Evolutionary conservation across 2,797 vertebrate genomes (phyloP).

Genomic region (Coregonus ussuriensis): DNA sequence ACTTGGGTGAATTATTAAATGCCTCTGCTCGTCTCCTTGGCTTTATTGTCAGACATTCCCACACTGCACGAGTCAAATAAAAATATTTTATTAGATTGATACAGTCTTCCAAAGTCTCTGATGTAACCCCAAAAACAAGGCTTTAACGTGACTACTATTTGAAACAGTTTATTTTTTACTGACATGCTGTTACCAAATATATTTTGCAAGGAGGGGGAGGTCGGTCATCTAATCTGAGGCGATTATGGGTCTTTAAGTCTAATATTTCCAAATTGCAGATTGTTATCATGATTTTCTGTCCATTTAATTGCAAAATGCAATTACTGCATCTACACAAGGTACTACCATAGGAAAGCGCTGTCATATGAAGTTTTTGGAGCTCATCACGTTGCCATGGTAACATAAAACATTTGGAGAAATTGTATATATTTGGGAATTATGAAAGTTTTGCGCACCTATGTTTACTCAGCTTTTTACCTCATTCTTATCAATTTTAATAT

Average conservation of each 20-base stretch:
- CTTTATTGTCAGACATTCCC: constrained; percentile 48
- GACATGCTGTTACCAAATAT: background rate
- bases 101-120: background rate
- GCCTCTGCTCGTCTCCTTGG: constrained; percentile 50
- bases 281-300: constrained; percentile 37
- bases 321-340: constrained; percentile 20
- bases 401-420: constrained; percentile 12
- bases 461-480: background rate
- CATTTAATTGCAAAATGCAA: constrained; percentile 43
- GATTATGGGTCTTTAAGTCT: constrained; percentile 26
- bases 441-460: background rate
- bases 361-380: constrained; percentile 7
- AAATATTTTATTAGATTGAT: constrained; percentile 17
- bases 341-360: constrained; percentile 1
- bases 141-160: background rate
- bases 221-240: constrained; percentile 30
- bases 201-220: background rate
- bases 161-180: background rate
- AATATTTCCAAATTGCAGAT: constrained; percentile 39
- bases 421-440: background rate
- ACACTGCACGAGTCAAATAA: constrained; percentile 33
- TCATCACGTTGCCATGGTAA: constrained; percentile 18
- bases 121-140: background rate
- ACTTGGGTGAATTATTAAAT: constrained; percentile 81
- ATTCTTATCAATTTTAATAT: background rate